phyloP scores from a whole-genome alignment of 2,888 invertebrate genomes.

The Stenichneumon culpator region DNA sequence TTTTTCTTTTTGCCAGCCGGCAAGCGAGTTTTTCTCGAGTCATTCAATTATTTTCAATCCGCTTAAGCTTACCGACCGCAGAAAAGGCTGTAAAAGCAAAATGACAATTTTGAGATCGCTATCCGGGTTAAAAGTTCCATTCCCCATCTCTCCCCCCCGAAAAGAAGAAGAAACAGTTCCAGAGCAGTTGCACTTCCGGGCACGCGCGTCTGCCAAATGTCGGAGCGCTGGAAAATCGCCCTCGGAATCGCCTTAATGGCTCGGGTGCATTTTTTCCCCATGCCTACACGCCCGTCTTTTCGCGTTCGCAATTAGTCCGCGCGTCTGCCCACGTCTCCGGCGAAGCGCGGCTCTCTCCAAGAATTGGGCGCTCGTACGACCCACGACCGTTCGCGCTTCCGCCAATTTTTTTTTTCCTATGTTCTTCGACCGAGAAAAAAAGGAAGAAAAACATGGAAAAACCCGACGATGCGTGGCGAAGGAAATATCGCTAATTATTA shows the following conservation, averaged over 20 bases:
- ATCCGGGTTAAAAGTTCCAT: conserved; percentile 41
- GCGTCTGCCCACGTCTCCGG: conserved; percentile 21
- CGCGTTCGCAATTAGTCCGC: conserved; percentile 55
- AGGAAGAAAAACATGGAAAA: conserved; percentile 39
- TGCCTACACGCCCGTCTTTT: conserved; percentile 12
- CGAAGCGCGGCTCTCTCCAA: background rate
- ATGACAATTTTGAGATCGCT: conserved; percentile 35
- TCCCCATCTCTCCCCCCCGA: conserved; percentile 15
- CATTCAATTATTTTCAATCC: background rate
- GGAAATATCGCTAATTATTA: conserved; percentile 63
- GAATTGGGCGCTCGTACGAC: background rate
- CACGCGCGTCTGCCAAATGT: conserved; percentile 61
- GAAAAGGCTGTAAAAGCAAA: background rate
- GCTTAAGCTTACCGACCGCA: background rate
- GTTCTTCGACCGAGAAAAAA: background rate
- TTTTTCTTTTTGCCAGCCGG: background rate
- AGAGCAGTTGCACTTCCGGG: conserved; percentile 54
- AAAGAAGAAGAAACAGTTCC: conserved; percentile 20
- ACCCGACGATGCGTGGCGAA: conserved; percentile 29
- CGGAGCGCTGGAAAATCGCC: conserved; percentile 3
- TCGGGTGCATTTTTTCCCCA: background rate
- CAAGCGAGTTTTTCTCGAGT: background rate
- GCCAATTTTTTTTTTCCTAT: conserved; percentile 30
- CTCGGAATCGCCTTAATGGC: conserved; percentile 42
- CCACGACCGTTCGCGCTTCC: background rate